Base-by-base conservation (phyloP, 2,113 vertebrate genomes). In the Gasterosteus nipponicus region DNA sequence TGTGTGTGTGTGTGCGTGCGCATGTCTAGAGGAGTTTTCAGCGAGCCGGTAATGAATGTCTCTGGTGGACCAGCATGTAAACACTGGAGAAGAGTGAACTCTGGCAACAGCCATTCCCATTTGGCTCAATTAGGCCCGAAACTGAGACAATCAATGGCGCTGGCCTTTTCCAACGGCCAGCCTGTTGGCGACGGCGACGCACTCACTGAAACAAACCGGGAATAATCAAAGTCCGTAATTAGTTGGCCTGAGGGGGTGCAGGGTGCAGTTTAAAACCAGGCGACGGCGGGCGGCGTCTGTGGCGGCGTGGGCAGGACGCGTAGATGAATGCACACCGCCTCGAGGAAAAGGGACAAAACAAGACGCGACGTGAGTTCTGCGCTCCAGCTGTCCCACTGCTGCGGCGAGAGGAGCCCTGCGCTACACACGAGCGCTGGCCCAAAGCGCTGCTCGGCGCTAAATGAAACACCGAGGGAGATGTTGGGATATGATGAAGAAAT, bases 101-200 rank as follows among this genome's bases (percentile, higher is more conserved):
- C 92, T 94, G 93, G 93, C 93, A 92, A 87, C 82, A 83, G 81
- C 75, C 90, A 88, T 89, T 95, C 94, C 94, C 94, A 93, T 94
- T 94, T 94, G 94, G 93, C 91, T 94, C 93, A 95, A 95, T 95
- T 95, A 95, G 88, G 88, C 80, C 89, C 54, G 88, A 93, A 93
- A 93, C 85, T 83, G 86, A 93, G 88, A 94, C 90, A 91, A 93
- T 93, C 89, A 89, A 88, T 90, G 89, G 90, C 47, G 78, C 79
- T 89, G 89, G 91, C 90, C 89, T 93, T 92, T 93, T 92, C 92
- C 88, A 92, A 77, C 49, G 68, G 85, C 69, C 86, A 56, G 89
- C 83, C 87, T 90, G 89, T 87, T 91, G 94, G 93, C 90, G 66
- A 77, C 51, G 44, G 76, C 60, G 41, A 64, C 58, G n/a, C 84